phyloP scores from a whole-genome alignment of 2,113 vertebrate species.

The Passerina amoena region DNA sequence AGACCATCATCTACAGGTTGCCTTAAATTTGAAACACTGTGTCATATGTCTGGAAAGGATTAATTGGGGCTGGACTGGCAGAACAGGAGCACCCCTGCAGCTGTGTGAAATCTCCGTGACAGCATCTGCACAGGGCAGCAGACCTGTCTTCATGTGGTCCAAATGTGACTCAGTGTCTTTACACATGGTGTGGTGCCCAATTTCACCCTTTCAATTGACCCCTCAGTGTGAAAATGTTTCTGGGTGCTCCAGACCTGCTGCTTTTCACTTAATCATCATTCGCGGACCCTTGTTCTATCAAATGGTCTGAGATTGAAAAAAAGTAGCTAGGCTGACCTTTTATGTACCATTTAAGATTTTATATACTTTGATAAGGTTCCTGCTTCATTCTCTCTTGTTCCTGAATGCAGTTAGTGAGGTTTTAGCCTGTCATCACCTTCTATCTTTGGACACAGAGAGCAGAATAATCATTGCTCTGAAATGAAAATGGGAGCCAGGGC shows the following conservation, averaged over 20 bases:
- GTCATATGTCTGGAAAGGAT: not conserved
- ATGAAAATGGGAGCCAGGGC: slow-evolving; percentile 38
- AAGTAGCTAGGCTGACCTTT: slow-evolving; percentile 20
- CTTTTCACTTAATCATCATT: slow-evolving; percentile 32
- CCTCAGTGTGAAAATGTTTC: not conserved
- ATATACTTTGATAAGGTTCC: slow-evolving; percentile 16
- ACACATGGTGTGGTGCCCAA: rapidly evolving
- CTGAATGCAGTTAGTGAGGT: not conserved
- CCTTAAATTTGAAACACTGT: not conserved
- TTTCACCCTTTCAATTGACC: not conserved
- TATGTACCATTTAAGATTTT: slow-evolving; percentile 35
- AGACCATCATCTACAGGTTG: not conserved
- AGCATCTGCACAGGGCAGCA: rapidly evolving
- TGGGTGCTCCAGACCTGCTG: not conserved
- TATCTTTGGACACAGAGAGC: not conserved
- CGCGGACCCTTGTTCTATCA: not conserved
- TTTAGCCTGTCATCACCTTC: slow-evolving; percentile 36
- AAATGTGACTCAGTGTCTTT: not conserved
- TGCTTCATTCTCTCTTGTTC: slow-evolving; percentile 1
- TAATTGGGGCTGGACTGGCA: not conserved
- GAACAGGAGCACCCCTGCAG: not conserved
- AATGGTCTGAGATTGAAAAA: not conserved
- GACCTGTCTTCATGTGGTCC: not conserved
- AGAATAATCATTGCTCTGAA: slow-evolving; percentile 33
- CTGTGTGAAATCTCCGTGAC: not conserved